Evolutionary conservation across 2,888 invertebrate genomes (phyloP).

Genomic region (Boloria selene): DNA sequence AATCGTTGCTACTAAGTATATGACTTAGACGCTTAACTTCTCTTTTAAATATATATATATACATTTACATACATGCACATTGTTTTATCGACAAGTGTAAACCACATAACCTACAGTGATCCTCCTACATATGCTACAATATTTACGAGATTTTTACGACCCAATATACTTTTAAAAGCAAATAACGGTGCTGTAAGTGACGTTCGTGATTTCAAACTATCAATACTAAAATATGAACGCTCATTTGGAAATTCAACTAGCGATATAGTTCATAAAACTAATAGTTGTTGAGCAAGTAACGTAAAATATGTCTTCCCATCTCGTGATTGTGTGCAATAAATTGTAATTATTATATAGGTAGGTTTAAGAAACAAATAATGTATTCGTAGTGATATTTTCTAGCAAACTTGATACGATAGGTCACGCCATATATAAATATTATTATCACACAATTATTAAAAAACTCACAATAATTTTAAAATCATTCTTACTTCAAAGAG

Average conservation of each 20-base stretch:
- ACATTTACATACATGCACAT: slow-evolving; percentile 9
- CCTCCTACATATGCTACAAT: slow-evolving; percentile 56
- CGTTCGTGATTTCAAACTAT: slow-evolving; percentile 51
- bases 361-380: neutral
- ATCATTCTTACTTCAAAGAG: too few species aligned
- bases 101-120: slow-evolving; percentile 33
- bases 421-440: too few species aligned
- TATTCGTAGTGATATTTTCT: neutral
- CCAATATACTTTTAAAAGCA: slow-evolving; percentile 68
- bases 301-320: neutral
- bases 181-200: slow-evolving; percentile 59
- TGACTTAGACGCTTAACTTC: too few species aligned
- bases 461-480: too few species aligned
- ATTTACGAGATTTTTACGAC: slow-evolving; percentile 65
- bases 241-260: slow-evolving; percentile 39
- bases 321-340: slow-evolving; percentile 12
- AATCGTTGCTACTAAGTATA: neutral
- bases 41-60: neutral
- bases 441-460: too few species aligned
- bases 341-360: neutral
- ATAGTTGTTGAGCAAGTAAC: slow-evolving; percentile 20
- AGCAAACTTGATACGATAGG: too few species aligned
- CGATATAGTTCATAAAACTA: slow-evolving; percentile 27
- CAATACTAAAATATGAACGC: slow-evolving; percentile 32
- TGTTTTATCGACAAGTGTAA: slow-evolving; percentile 29